Evolutionary conservation across 2,113 vertebrate species (phyloP), one percentile per base, ranked within the genome.

Genomic region (Psephotus haematonotus): DNA sequence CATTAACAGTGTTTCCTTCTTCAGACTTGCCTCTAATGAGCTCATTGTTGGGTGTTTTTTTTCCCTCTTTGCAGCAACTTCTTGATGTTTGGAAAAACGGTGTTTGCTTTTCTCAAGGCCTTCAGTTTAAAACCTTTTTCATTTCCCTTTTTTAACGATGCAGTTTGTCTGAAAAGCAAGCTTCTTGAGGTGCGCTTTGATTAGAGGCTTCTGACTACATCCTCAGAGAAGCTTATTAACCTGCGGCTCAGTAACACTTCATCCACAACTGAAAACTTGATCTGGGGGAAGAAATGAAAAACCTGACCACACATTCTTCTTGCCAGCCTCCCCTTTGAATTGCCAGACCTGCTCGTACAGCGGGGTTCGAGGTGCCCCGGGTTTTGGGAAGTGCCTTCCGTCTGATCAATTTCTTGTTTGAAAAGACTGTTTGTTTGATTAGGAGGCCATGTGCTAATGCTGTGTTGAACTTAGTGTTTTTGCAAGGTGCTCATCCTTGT

Each of bases 231-330:
- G 10, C 50, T 76, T 33, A 0, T 22, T 35, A 10, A 17, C 37
- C 28, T 14, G 28, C 17, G 6, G 18, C 75, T 82, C 1, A 0
- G 14, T 28, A 49, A 16, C 0, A 4, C 33, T 53, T 52, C 33
- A 18, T 23, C 59, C 17, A 1, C 25, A 9, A 5, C 10, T 12
- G 23, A 11, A 24, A 17, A 18, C 43, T 6, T 29, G 22, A 11
- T n/a, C 7, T 13, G 27, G 23, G n/a, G 79, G 25, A 31, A 31
- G 35, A 14, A 77, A 11, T 4, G 5, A 6, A 27, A 13, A n/a
- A 4, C 14, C 46, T 11, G 13, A 1, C 31, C 1, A 1, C 10
- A 1, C 0, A 0, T 43, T 47, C 15, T 6, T 33, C 27, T 20
- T 59, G n/a, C 44, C 39, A 17, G 0, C 18, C n/a, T 80, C 37